Conservation (phyloP, 1,140 invertebrate species). For the Leptonema lineaticorne region DNA sequence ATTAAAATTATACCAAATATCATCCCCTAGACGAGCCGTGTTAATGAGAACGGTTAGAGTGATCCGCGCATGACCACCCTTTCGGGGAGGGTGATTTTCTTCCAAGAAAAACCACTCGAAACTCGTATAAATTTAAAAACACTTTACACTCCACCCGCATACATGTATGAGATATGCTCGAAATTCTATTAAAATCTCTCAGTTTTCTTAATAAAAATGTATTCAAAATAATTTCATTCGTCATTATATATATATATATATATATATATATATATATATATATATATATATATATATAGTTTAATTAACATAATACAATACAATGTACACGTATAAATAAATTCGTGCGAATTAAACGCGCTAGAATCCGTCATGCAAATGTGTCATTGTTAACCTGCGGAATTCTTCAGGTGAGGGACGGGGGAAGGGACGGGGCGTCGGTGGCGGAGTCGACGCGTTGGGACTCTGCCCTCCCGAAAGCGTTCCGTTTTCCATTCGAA, state of each 20-base stretch:
- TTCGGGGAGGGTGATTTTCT: background rate
- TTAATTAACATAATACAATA: background rate
- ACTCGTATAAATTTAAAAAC: background rate
- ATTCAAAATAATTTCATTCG: background rate
- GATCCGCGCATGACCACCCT: background rate
- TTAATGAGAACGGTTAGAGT: slow-evolving; percentile 24
- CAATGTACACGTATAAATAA: no score
- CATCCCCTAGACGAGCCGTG: slow-evolving; percentile 9
- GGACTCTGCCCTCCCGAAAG: background rate
- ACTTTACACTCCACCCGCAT: no score
- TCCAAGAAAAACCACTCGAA: slow-evolving; percentile 19
- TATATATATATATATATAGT: background rate
- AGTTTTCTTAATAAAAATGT: background rate
- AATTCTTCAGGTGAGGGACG: background rate
- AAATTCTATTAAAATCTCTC: no score
- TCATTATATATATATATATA: background rate
- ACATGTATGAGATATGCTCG: no score
- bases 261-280: background rate
- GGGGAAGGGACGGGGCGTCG: background rate
- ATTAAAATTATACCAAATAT: no score
- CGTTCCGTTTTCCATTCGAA: no score
- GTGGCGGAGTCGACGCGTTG: background rate
- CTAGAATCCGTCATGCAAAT: slow-evolving; percentile 10
- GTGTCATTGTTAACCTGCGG: slow-evolving; percentile 16
- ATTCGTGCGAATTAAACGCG: slow-evolving; percentile 4